These are phyloP conservation scores for Drosophila peninsularis DNA, from an alignment of 2,888 invertebrate genomes.

Conservation along the genomic window DNA sequence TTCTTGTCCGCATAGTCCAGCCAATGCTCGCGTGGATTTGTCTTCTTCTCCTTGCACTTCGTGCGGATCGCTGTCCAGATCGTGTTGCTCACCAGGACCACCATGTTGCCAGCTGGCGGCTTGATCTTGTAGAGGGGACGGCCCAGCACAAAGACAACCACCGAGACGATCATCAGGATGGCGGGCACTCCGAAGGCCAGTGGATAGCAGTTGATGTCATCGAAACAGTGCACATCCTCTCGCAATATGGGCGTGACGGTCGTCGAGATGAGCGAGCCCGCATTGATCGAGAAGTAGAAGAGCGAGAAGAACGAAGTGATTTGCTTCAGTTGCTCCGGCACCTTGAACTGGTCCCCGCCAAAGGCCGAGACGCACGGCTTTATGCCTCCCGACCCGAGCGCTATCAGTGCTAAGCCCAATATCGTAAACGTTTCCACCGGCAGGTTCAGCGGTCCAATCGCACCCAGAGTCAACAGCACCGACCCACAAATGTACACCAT, in stretches of 20 bases:
- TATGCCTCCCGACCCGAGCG: constrained; percentile 96
- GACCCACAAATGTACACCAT: constrained; percentile 90
- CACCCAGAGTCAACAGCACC: constrained; percentile 87
- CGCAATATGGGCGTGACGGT: constrained; percentile 94
- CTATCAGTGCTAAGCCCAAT: constrained; percentile 90
- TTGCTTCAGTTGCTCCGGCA: constrained; percentile 92
- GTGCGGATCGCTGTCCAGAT: constrained; percentile 86
- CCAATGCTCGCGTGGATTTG: constrained; percentile 90
- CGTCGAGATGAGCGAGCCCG: constrained; percentile 94
- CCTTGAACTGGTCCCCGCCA: constrained; percentile 96
- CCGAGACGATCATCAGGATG: constrained; percentile 92
- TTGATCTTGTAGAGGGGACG: constrained; percentile 90
- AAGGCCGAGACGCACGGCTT: constrained; percentile 98
- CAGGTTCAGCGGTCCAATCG: constrained; percentile 86
- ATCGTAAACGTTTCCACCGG: constrained; percentile 86
- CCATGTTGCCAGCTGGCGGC: constrained; percentile 93
- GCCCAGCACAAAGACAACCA: constrained; percentile 92
- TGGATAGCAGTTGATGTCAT: constrained; percentile 91
- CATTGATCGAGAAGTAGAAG: constrained; percentile 97
- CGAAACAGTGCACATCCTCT: constrained; percentile 91
- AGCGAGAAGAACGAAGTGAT: constrained; percentile 95
- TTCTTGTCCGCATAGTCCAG: constrained; percentile 90
- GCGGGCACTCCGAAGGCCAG: constrained; percentile 96
- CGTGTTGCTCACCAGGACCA: constrained; percentile 88
- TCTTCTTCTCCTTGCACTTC: constrained; percentile 78